These are phyloP conservation scores for Suncus etruscus DNA, from an alignment of 2,113 vertebrate species.

Conservation along the genomic window DNA sequence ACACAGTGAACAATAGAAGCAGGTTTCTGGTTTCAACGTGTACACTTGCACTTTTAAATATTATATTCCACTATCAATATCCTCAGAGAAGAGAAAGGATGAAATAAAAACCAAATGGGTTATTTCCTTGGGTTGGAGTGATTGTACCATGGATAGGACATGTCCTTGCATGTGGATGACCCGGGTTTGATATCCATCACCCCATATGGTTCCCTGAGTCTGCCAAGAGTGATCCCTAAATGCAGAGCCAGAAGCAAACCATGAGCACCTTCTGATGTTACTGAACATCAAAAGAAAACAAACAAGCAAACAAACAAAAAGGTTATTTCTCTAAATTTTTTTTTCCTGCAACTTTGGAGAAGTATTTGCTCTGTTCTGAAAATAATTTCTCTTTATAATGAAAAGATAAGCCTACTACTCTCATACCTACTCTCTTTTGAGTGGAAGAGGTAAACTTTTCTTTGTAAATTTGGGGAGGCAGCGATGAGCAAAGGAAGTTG, in stretches of 20 bases:
- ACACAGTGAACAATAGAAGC: background rate
- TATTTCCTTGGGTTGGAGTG: too few species aligned
- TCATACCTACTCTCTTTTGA: conserved; percentile 12
- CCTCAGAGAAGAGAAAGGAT: conserved; percentile 6
- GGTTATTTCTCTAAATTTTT: too few species aligned
- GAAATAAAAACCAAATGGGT: background rate
- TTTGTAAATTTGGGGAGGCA: background rate
- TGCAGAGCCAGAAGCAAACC: too few species aligned
- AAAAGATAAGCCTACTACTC: background rate
- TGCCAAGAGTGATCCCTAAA: too few species aligned
- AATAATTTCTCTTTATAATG: background rate
- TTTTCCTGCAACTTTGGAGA: too few species aligned
- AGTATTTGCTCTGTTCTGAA: background rate
- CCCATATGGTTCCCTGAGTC: too few species aligned
- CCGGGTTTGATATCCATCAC: too few species aligned
- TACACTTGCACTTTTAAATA: background rate
- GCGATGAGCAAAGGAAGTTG: background rate
- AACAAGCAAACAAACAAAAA: too few species aligned
- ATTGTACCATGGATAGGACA: too few species aligned
- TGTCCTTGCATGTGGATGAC: too few species aligned
- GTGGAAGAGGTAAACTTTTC: conserved; percentile 30
- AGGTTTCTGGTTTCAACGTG: background rate
- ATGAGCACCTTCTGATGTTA: too few species aligned
- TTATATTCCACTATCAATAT: background rate
- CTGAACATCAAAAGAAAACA: too few species aligned